Evolutionary conservation across 1,140 invertebrate species (phyloP).

Genomic region (Rhagoletis pomonella): DNA sequence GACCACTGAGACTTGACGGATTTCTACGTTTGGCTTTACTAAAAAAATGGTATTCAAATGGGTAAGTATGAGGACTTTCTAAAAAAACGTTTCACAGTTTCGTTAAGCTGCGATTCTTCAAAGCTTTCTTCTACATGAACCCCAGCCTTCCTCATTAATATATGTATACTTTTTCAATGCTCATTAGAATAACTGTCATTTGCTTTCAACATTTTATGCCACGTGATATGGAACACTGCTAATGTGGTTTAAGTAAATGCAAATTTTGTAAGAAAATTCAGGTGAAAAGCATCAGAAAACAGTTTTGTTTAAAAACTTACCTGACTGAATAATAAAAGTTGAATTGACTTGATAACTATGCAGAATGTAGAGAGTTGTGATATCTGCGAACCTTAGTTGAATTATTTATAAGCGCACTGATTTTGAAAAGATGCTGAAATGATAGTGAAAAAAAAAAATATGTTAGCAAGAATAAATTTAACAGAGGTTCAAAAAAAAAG

Average conservation of each 20-base stretch:
- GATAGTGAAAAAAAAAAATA: neutral
- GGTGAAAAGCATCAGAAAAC: neutral
- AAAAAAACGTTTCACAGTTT: too few species aligned
- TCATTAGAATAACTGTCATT: neutral
- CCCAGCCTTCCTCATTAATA: too few species aligned
- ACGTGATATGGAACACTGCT: neutral
- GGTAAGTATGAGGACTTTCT: too few species aligned
- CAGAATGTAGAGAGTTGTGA: neutral
- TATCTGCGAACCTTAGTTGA: neutral
- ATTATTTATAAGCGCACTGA: neutral
- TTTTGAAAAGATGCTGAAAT: neutral
- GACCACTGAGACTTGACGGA: too few species aligned
- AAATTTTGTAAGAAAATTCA: neutral
- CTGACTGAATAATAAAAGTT: slow-evolving; percentile 41
- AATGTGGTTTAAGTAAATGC: slow-evolving; percentile 8
- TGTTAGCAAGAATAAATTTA: neutral
- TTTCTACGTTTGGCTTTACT: too few species aligned
- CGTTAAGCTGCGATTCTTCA: too few species aligned
- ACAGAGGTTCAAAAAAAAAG: neutral
- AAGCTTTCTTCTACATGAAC: too few species aligned
- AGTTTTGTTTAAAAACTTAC: neutral
- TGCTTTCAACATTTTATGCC: slow-evolving; percentile 22
- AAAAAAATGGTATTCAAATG: too few species aligned
- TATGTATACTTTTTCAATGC: too few species aligned
- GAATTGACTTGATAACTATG: neutral